Conservation (phyloP, 1,140 invertebrate species). For the Propsilocerus akamusi region DNA sequence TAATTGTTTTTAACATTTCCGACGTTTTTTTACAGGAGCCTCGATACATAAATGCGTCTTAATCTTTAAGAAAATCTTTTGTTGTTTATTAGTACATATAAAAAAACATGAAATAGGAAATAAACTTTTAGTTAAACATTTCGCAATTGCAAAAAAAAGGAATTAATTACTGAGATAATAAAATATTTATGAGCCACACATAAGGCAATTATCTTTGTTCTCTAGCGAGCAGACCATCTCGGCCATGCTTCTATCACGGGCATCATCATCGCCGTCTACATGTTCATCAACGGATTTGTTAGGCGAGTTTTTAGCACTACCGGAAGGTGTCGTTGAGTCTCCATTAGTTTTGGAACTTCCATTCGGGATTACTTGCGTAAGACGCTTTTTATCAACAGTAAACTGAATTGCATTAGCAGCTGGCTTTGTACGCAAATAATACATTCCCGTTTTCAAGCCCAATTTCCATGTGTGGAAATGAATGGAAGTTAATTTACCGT, state of each 20-base stretch:
- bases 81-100: too few relatives aligned
- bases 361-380: slow-evolving; percentile 25
- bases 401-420: slow-evolving; percentile 94
- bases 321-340: background rate
- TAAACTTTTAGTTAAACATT: too few relatives aligned
- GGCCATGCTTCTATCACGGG: slow-evolving; percentile 44
- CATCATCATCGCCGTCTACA: slow-evolving; percentile 19
- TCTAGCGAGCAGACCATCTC: slow-evolving; percentile 70
- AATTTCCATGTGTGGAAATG: slow-evolving; percentile 96
- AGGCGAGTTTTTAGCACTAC: background rate
- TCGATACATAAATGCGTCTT: too few relatives aligned
- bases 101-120: too few relatives aligned
- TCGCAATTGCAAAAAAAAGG: too few relatives aligned
- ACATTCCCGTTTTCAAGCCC: slow-evolving; percentile 98
- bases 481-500: slow-evolving; percentile 89
- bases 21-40: too few relatives aligned
- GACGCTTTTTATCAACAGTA: slow-evolving; percentile 83
- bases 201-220: slow-evolving; percentile 81
- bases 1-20: too few relatives aligned
- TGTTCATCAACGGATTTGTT: slow-evolving; percentile 5
- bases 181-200: slow-evolving; percentile 48
- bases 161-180: background rate
- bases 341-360: slow-evolving; percentile 10
- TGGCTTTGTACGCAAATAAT: slow-evolving; percentile 92
- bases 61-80: too few relatives aligned